Base-by-base conservation (phyloP, 1,140 invertebrate genomes). In the Antheraea pernyi region DNA sequence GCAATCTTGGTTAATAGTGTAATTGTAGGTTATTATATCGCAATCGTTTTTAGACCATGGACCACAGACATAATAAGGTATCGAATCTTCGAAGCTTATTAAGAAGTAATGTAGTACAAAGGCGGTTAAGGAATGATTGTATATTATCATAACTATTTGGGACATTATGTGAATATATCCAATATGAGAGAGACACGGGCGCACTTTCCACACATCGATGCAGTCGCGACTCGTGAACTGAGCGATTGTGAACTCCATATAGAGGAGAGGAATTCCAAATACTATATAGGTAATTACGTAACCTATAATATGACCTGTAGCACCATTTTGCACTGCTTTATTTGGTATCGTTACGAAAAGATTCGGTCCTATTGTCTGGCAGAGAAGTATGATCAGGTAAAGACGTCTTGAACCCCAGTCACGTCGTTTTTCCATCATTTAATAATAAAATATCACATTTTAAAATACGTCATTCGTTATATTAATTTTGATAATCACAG, bases 211-310 rank as follows among this genome's bases (percentile, higher is more conserved):
- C 3, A 86, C 91, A 39, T 94, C 94, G 59, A 95, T 93, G 18
- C 94, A 94, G 66, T 95, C 94, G 75, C 94, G 90, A 59, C 92
- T 85, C 3, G 94, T 95, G 72, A 95, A 95, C 74, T 95, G 94
- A 30, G 94, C 93, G 18, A 95, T 86, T n/a, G 94, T 93, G 30
- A 94, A 84, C 77, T 95, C 95, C 94, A 95, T 95, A 75, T 95
- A 95, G 0, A 95, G 76, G 16, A 95, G 70, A 1, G 95, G 95
- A 59, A 95, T 93, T 16, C 94, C 94, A 67, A 89, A 36, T 7
- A 86, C 42, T 39, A 89, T 65, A 65, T 76, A 83, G 18, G 73
- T 61, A 7, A 80, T 0, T 8, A 75, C 60, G 53, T 80, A 73
- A 13, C 72, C 65, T 39, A 87, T 53, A 0, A 79, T 68, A 48